A percentile compares a stretch with the other conserved stretches of the same genome.
These are phyloP conservation scores for Plebejus argus DNA, from an alignment of 2,888 invertebrate species.

Conservation along the genomic window DNA sequence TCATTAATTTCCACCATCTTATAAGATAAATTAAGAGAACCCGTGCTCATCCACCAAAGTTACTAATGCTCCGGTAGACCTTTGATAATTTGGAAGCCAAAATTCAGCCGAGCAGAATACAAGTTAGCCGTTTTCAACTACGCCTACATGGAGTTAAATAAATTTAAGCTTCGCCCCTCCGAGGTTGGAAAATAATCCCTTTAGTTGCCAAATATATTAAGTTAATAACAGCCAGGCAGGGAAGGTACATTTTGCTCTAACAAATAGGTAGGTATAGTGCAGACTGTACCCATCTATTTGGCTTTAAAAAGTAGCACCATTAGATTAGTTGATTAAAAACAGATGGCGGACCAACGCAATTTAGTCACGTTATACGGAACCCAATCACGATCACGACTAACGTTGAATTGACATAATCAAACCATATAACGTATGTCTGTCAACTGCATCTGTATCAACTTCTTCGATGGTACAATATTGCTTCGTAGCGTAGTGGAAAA, in stretches of 20 bases:
- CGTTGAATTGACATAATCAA: too few species aligned
- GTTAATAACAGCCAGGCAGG: too few species aligned
- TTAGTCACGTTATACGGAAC: too few species aligned
- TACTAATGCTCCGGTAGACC: slow-evolving; percentile 23
- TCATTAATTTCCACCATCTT: slow-evolving; percentile 26
- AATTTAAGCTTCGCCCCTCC: slow-evolving; percentile 10
- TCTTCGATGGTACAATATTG: background rate
- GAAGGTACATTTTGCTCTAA: background rate
- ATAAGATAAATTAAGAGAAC: slow-evolving; percentile 32
- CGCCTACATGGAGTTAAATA: slow-evolving; percentile 15
- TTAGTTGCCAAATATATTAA: background rate
- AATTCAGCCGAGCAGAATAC: background rate
- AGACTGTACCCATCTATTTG: too few species aligned
- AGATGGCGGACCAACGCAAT: too few species aligned
- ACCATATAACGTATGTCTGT: too few species aligned
- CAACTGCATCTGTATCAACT: too few species aligned
- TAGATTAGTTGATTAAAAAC: too few species aligned
- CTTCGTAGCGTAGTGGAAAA: background rate
- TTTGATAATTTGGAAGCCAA: slow-evolving; percentile 2
- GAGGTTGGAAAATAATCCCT: background rate
- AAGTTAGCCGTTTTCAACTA: background rate
- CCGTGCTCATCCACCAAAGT: slow-evolving; percentile 25
- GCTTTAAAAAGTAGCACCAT: too few species aligned
- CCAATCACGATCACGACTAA: too few species aligned
- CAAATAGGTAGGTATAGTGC: too few species aligned